phyloP scores from a whole-genome alignment of 1,140 invertebrate species.

The Argopecten irradians region DNA sequence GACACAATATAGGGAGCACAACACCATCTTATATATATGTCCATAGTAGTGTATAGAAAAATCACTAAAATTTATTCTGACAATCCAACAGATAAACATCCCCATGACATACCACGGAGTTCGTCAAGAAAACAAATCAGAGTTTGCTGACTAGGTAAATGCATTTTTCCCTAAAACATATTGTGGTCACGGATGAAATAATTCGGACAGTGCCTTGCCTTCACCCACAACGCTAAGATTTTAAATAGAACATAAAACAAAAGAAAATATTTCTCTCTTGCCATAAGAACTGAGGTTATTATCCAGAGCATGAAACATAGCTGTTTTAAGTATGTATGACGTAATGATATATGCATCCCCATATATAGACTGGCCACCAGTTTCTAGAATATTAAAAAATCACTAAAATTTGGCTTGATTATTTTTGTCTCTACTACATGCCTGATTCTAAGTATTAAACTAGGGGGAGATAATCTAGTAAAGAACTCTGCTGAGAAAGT shows the following conservation, averaged over 20 bases:
- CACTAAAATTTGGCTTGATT: too few species aligned
- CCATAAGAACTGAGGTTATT: not conserved
- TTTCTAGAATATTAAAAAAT: too few species aligned
- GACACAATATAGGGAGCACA: too few species aligned
- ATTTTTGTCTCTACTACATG: too few species aligned
- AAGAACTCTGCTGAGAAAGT: too few species aligned
- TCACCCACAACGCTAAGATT: constrained; percentile 6
- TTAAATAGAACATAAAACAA: not conserved
- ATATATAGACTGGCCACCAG: too few species aligned
- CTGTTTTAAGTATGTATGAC: constrained; percentile 44
- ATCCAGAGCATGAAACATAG: constrained; percentile 30
- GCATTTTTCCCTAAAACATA: constrained; percentile 9
- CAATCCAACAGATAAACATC: not conserved
- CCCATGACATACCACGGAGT: not conserved
- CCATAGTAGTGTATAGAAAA: too few species aligned
- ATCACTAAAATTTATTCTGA: too few species aligned
- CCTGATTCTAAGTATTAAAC: too few species aligned
- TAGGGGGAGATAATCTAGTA: too few species aligned
- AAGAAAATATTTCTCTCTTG: too few species aligned
- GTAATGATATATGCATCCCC: constrained; percentile 11
- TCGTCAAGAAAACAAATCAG: not conserved
- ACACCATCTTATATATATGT: too few species aligned
- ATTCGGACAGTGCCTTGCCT: constrained; percentile 6
- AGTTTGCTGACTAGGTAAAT: not conserved
- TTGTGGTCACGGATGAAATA: constrained; percentile 39